These are phyloP conservation scores for Pristionchus entomophagus DNA, from an alignment of 2,888 invertebrate genomes.

Conservation along the genomic window DNA sequence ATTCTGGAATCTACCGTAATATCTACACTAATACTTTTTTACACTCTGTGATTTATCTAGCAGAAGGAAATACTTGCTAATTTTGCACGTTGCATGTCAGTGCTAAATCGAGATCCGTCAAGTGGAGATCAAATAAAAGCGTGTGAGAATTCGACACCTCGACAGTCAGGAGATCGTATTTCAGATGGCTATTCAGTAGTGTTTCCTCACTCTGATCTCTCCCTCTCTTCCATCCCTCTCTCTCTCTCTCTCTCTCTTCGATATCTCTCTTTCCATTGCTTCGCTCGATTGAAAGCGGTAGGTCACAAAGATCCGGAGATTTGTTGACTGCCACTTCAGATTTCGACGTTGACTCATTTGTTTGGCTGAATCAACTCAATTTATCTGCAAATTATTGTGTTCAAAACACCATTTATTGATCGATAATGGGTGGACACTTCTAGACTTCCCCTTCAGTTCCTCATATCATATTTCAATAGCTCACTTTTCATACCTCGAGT, in stretches of 20 bases:
- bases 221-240: not conserved
- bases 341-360: not conserved
- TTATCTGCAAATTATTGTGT: conserved; percentile 9
- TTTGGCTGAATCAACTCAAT: conserved; percentile 2
- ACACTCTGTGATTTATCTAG: too few species aligned
- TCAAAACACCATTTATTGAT: not conserved
- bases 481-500: not conserved
- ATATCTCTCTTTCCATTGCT: not conserved
- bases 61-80: not conserved
- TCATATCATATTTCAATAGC: not conserved
- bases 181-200: not conserved
- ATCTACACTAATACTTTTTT: too few species aligned
- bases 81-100: not conserved
- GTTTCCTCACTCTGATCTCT: not conserved
- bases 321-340: conserved; percentile 26
- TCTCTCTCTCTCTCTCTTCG: not conserved
- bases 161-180: not conserved
- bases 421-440: conserved; percentile 17
- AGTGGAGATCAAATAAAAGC: conserved; percentile 35
- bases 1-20: not conserved
- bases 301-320: not conserved
- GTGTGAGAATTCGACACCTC: conserved; percentile 29
- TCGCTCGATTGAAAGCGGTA: not conserved
- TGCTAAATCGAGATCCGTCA: conserved; percentile 5
- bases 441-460: not conserved